Evolutionary conservation across 2,797 vertebrate species (phyloP), one percentile per base, ranked within the genome.

Genomic region (Carapus acus): DNA sequence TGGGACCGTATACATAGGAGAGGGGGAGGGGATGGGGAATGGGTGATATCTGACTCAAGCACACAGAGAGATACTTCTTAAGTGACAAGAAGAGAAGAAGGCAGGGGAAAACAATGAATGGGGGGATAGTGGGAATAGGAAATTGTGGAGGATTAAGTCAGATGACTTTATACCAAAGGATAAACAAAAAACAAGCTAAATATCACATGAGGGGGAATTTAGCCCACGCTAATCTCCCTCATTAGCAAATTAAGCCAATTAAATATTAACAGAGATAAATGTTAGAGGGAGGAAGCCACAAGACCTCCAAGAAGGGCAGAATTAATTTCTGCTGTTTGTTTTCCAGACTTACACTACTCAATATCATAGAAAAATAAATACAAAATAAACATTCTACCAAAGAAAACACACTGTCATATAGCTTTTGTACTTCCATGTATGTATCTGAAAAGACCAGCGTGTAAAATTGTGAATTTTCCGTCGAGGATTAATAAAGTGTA

Each of bases 181-280:
- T 44, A n/a, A 53, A 53, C 55, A 14, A 43, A 46, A 49, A 54
- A n/a, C n/a, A 42, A 54, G 11, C 3, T 11, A 20, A 51, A 29
- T 49, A 37, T 21, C 49, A 24, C 57, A 49, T 7, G 24, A 9
- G 24, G 24, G 24, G 24, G 24, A 9, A 9, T 9, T 9, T 27
- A 27, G 9, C 24, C 9, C 4, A 4, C 24, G 4, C 5, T 27
- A 78, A 76, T 62, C 65, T 65, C 48, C 37, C 45, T 77, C 61
- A 75, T 85, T 79, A 82, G 65, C 74, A 78, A 82, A 79, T 62
- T 62, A 75, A 79, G 77, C 49, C 51, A 83, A 85, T 85, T 63
- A 84, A 87, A 85, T 76, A 86, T 82, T 76, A 3, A 85, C 76
- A 51, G 42, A 41, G 41, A 67, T 79, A 78, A 85, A 82, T 81